These are phyloP conservation scores for Agelas oroides DNA, from an alignment of 37 sponge, comb jelly and placozoan species.

Conservation along the genomic window DNA sequence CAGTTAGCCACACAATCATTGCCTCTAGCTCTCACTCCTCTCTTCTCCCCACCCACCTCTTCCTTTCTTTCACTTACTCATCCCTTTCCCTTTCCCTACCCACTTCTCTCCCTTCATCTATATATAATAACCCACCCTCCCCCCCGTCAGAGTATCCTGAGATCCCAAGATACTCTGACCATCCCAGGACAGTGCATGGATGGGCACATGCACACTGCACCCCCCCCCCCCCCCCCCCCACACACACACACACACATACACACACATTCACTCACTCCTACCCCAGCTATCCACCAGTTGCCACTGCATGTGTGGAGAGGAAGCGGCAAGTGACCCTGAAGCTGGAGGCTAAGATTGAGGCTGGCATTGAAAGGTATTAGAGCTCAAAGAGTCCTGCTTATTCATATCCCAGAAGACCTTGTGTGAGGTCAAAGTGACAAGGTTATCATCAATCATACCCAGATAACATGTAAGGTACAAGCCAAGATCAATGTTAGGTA, in stretches of 20 bases:
- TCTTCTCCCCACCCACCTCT: background rate
- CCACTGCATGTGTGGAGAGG: constrained; percentile 63
- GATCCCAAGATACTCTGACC: no score
- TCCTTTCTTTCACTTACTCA: background rate
- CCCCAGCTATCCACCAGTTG: constrained; percentile 70
- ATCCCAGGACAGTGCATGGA: no score
- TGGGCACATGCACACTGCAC: background rate
- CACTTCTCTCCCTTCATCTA: no score
- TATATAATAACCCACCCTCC: no score
- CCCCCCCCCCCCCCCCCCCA: no score
- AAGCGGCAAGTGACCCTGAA: constrained; percentile 53
- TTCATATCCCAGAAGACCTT: background rate
- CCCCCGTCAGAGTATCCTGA: no score
- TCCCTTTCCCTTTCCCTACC: background rate
- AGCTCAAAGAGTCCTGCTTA: background rate
- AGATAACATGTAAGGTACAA: no score
- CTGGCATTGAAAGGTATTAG: constrained; percentile 76
- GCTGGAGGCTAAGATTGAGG: constrained; percentile 84
- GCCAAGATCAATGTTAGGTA: background rate
- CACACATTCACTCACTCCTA: no score
- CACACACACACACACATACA: no score
- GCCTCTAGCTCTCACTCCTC: no score
- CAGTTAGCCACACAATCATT: background rate
- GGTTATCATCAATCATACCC: no score
- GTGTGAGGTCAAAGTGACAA: no score